Base-by-base conservation (phyloP, 2,888 invertebrate genomes). In the Dynastes grantii region DNA sequence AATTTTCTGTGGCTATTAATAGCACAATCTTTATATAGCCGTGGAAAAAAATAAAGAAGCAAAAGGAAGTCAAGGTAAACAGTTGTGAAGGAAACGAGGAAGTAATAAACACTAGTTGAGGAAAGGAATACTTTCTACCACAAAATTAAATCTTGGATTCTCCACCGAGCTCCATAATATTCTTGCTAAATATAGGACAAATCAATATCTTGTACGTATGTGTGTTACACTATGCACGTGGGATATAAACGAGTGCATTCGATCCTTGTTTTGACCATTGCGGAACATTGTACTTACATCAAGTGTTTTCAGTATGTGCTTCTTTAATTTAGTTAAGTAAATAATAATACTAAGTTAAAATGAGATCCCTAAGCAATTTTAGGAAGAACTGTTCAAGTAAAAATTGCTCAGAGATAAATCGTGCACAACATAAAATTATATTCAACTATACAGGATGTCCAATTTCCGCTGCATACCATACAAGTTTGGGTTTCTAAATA, bases 91-190 rank as follows among this genome's bases (percentile, higher is more conserved):
- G 11, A 45, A 55, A n/a, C n/a, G 2, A 55, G 8, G 55, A 55
- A 1, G 55, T 16, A 55, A 16, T 55, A 55, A 55, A 55, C 22
- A 55, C 5, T 55, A 6, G 22, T 55, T 55, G 22, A n/a, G 55
- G 55, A 4, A 55, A 55, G 22, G 55, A 55, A 55, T 55, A 55
- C 55, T 55, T 6, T 55, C 55, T 5, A 55, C 55, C 55, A 55
- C 55, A n/a, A n/a, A 55, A 55, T 55, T 55, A 55, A 55, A 55
- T 55, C 55, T 55, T 13, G 1, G 55, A 55, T 1, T 55, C 22
- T 55, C 16, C 55, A 16, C 22, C 22, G 16, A 55, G 22, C n/a
- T 16, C 55, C 13, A 6, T 3, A 13, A n/a, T 22, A 55, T 55
- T 55, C n/a, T 55, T 13, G n/a, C 55, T 55, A 55, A n/a, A 55